Evolutionary conservation across 1,140 invertebrate species (phyloP).

Genomic region (Ceratitis capitata): DNA sequence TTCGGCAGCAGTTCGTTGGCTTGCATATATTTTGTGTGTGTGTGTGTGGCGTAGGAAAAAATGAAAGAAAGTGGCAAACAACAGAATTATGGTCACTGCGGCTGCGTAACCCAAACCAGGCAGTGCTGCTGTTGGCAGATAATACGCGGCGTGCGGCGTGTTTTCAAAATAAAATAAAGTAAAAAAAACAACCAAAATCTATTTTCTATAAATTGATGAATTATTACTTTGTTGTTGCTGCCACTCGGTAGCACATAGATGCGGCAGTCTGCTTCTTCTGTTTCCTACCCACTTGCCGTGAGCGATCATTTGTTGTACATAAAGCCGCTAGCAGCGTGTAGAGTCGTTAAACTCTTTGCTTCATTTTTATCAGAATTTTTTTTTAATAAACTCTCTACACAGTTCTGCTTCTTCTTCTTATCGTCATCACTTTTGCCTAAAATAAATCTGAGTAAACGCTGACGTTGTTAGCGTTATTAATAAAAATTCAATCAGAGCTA

Average conservation of each 20-base stretch:
- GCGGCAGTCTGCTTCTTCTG: background rate
- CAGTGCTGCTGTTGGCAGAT: background rate
- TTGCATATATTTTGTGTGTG: background rate
- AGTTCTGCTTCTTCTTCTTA: background rate
- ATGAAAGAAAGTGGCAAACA: background rate
- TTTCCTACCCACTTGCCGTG: background rate
- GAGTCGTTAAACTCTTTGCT: background rate
- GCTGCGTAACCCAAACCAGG: background rate
- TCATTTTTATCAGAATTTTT: background rate
- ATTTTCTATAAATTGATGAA: background rate
- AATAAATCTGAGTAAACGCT: background rate
- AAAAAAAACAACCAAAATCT: background rate
- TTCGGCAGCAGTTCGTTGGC: background rate
- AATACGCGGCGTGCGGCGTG: background rate
- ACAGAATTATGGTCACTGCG: background rate
- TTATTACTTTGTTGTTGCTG: background rate
- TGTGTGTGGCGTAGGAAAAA: background rate
- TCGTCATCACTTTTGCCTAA: too few species aligned
- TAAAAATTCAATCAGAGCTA: constrained; percentile 36
- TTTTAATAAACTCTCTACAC: background rate
- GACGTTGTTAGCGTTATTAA: background rate
- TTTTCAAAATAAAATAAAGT: too few species aligned
- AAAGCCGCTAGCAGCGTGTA: background rate
- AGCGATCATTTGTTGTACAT: background rate
- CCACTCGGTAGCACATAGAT: background rate